Evolutionary conservation across 2,797 vertebrate species (phyloP), one percentile per base, ranked within the genome.

Genomic region (Sebastes baramenuke): DNA sequence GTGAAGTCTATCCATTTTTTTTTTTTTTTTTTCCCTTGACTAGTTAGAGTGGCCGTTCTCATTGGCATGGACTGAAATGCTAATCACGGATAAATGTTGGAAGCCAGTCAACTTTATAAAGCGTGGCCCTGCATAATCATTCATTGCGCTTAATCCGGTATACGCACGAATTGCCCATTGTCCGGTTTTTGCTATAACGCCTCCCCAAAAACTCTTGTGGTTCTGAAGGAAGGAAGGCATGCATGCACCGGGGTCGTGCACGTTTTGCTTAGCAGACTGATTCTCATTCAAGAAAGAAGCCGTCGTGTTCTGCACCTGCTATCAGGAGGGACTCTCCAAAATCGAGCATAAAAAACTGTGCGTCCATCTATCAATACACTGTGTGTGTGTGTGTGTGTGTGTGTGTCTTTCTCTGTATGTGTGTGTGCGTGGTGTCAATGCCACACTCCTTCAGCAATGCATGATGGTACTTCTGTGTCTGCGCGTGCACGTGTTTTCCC

Each of bases 101-200:
- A 94, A 84, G 87, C 85, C 87, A 91, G 90, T 92, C 92, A 95
- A 95, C 93, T 95, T 95, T 95, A 88, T 83, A 92, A 90, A 91
- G 88, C 91, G 74, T 90, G 92, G 77, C 72, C 75, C 77, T 84
- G 84, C 91, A 92, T 92, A 91, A 89, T 91, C 85, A 89, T 87
- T 82, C 81, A 87, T 85, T 76, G 74, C 66, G 61, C 80, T 80
- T 83, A 72, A 78, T 82, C 75, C 60, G 75, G 14, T 24, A 69
- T 29, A 69, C 49, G 82, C 85, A 78, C 52, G 52, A 10, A 54
- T 46, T 46, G 69, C 60, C 75, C 22, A 52, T 65, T 84, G 85
- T 85, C 81, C 84, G 55, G 65, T 74, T 54, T 38, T 54, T 38
- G 38, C 13, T 42, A 42, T 22, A 54, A 69, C 49, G 74, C 70